Evolutionary conservation across 2,113 vertebrate genomes (phyloP).

Genomic region (Austrofundulus limnaeus): DNA sequence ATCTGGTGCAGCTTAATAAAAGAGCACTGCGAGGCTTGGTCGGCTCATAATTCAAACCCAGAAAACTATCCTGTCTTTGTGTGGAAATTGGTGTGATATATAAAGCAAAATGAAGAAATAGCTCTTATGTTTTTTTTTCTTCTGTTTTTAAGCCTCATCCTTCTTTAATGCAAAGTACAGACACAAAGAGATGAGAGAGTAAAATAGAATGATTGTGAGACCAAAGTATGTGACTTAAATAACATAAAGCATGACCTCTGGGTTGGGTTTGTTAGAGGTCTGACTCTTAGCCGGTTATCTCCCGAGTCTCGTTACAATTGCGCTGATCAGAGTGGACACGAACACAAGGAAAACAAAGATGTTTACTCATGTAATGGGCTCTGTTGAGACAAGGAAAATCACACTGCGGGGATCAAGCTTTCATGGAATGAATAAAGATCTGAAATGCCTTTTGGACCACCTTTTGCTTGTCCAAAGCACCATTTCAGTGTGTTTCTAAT

Average conservation of each 20-base stretch:
- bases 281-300: conserved; percentile 39
- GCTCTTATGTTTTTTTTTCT: conserved; percentile 29
- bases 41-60: conserved; percentile 35
- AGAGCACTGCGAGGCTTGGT: conserved; percentile 14
- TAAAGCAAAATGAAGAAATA: conserved; percentile 24
- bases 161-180: conserved; percentile 50
- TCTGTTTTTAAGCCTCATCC: neutral
- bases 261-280: conserved; percentile 8
- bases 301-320: conserved; percentile 60
- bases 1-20: conserved; percentile 40
- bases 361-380: conserved; percentile 47
- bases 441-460: conserved; percentile 6
- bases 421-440: conserved; percentile 31
- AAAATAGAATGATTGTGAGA: conserved; percentile 9
- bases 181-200: conserved; percentile 29
- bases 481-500: conserved; percentile 24
- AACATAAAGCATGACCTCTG: conserved; percentile 4
- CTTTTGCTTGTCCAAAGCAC: conserved; percentile 7
- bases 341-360: conserved; percentile 35
- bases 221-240: neutral
- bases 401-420: conserved; percentile 37
- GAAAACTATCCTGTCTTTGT: conserved; percentile 24
- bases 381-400: conserved; percentile 44
- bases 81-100: conserved; percentile 20
- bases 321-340: conserved; percentile 24